Percentiles rank a stretch among this genome's conserved stretches.
Evolutionary conservation across 2,888 invertebrate genomes (phyloP).

Genomic region (Xestia ashworthii): DNA sequence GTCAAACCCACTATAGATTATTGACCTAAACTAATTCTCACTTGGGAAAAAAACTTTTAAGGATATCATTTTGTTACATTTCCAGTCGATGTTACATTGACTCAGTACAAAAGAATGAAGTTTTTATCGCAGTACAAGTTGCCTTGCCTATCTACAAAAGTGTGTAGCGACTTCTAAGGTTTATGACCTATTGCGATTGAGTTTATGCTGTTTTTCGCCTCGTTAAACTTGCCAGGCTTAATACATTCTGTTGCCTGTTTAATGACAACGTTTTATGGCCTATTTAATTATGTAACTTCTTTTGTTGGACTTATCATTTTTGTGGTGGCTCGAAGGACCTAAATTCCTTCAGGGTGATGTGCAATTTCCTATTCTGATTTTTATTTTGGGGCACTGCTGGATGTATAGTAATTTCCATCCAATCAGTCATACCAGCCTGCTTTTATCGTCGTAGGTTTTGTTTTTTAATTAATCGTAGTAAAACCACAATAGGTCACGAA

Average conservation of each 20-base stretch:
- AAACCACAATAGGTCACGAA: neutral
- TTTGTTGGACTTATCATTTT: neutral
- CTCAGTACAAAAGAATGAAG: constrained; percentile 20
- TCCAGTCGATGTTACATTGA: constrained; percentile 11
- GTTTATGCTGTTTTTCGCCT: constrained; percentile 30
- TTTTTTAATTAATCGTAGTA: neutral
- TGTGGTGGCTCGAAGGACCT: neutral
- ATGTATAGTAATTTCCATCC: neutral
- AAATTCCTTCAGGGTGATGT: neutral
- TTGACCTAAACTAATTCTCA: neutral
- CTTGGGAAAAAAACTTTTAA: neutral
- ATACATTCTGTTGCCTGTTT: constrained; percentile 23
- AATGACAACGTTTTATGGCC: constrained; percentile 35
- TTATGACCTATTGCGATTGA: constrained; percentile 49
- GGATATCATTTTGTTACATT: neutral
- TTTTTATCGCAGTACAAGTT: constrained; percentile 31
- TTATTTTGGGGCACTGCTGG: neutral
- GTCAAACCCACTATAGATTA: neutral
- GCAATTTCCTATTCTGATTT: neutral
- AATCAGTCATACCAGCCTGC: neutral
- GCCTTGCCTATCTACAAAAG: constrained; percentile 21
- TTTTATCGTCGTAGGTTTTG: too few species aligned
- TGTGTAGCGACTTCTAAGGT: constrained; percentile 36
- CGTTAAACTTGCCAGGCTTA: constrained; percentile 38
- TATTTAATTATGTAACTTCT: constrained; percentile 9